A percentile compares a stretch with the other conserved stretches of the same genome.
Evolutionary conservation across 2,888 invertebrate species (phyloP).

Genomic region (Adelognathus sp.): DNA sequence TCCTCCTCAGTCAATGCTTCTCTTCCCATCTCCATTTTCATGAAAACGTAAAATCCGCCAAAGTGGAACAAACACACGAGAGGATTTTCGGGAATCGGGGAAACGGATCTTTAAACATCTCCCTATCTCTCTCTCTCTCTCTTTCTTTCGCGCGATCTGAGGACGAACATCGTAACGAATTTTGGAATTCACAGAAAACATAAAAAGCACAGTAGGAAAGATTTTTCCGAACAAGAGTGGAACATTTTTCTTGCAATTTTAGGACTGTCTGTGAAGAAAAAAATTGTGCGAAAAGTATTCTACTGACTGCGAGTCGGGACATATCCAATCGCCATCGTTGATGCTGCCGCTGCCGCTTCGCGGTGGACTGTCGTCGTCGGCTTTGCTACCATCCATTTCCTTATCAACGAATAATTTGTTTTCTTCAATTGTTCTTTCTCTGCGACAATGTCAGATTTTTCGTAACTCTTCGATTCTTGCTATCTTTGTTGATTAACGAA

Average conservation of each 20-base stretch:
- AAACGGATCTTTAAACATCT: not conserved
- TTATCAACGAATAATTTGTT: conserved; percentile 18
- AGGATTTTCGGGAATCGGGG: not conserved
- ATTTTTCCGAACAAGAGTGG: not conserved
- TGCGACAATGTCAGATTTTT: not conserved
- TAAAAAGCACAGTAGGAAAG: not conserved
- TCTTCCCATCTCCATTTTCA: too few relatives aligned
- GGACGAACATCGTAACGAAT: not conserved
- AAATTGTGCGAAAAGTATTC: not conserved
- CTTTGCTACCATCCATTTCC: conserved; percentile 75
- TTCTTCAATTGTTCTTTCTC: not conserved
- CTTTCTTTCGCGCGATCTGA: not conserved
- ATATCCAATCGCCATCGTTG: conserved; percentile 80
- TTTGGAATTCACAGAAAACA: not conserved
- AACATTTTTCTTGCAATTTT: too few relatives aligned
- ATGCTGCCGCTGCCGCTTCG: conserved; percentile 71
- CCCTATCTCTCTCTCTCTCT: not conserved
- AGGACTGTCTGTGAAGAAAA: too few relatives aligned
- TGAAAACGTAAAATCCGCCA: too few relatives aligned
- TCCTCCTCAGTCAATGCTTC: conserved; percentile 32
- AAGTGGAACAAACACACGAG: too few relatives aligned
- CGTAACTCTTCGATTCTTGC: not conserved
- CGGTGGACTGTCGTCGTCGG: conserved; percentile 73
- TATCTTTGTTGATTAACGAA: not conserved
- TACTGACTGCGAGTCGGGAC: conserved; percentile 78